Base-by-base conservation (phyloP, 1,140 invertebrate genomes). In the Dendrolimus kikuchii region DNA sequence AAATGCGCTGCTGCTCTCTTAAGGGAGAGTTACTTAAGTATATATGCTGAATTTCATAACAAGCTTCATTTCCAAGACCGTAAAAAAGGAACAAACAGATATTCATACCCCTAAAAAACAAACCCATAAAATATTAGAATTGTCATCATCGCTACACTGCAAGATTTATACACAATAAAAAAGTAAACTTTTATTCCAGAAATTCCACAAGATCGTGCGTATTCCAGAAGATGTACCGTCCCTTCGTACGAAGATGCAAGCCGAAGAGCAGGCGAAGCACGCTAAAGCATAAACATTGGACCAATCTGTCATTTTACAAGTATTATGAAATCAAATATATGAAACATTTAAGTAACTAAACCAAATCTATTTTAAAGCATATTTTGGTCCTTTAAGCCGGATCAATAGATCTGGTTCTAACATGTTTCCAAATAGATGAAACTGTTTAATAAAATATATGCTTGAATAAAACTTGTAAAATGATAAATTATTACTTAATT, bases 221-320 rank as follows among this genome's bases (percentile, higher is more conserved):
- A 95, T 95, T 85, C 93, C 95, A 51, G 94, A 95, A 63, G 92
- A 95, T 67, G 89, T 96, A 6, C 89, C 91, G 55, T 83, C 90
- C 38, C 86, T 96, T 48, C 89, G 94, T 66, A 91, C 90, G 43
- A 95, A 94, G 88, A 94, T 94, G 92, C 90, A 91, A 63, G 88
- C 88, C 3, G 88, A 89, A 60, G 86, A 89, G 45, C 66, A 71
- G 52, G 77, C 77, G 2, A 86, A 86, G 49, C 77, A 84, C 53
- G 64, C 51, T 7, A 60, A 69, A 38, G 66, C 74, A 51, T 77
- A 80, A 67, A 48, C 47, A 39, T 51, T 49, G 45, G 5, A 8
- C 2, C 7, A 8, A 6, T 7, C 23, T 36, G 37, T 49, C 43
- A n/a, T 7, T 53, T n/a, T 46, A 9, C 57, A 51, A 51, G 7